Evolutionary conservation across 1,140 invertebrate genomes (phyloP).

Genomic region (Idris sp.): DNA sequence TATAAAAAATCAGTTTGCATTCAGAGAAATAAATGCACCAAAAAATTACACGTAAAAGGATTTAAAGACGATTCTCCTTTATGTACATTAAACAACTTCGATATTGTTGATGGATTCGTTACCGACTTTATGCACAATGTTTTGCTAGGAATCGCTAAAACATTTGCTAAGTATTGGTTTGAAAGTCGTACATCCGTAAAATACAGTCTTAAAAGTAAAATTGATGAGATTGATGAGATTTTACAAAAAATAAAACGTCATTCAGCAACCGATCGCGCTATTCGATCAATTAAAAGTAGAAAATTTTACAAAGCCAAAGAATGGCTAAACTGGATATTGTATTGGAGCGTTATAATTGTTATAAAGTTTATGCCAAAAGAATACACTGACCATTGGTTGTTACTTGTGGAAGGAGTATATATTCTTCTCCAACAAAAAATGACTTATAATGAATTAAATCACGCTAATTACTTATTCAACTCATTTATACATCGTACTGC

Average conservation of each 20-base stretch:
- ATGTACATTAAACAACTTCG: constrained; percentile 1
- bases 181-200: not conserved
- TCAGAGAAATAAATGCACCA: not conserved
- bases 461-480: not conserved
- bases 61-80: not conserved
- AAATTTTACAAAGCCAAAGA: constrained; percentile 3
- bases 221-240: constrained; percentile 2
- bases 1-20: not conserved
- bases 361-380: not conserved
- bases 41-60: constrained; percentile 7
- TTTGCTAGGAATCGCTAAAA: constrained; percentile 1
- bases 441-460: not conserved
- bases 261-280: not conserved
- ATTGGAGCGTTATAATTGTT: not conserved
- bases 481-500: not conserved
- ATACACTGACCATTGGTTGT: constrained; percentile 1
- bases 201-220: not conserved
- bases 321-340: constrained; percentile 3
- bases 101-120: constrained; percentile 16
- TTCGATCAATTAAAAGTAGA: not conserved
- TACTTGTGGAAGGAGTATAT: not conserved
- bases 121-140: constrained; percentile 21
- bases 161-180: constrained; percentile 5
- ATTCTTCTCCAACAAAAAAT: constrained; percentile 9
- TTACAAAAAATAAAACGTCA: constrained; percentile 13